Evolutionary conservation across 2,113 vertebrate genomes (phyloP), one percentile per base, ranked within the genome.

Genomic region (Anoplopoma fimbria): DNA sequence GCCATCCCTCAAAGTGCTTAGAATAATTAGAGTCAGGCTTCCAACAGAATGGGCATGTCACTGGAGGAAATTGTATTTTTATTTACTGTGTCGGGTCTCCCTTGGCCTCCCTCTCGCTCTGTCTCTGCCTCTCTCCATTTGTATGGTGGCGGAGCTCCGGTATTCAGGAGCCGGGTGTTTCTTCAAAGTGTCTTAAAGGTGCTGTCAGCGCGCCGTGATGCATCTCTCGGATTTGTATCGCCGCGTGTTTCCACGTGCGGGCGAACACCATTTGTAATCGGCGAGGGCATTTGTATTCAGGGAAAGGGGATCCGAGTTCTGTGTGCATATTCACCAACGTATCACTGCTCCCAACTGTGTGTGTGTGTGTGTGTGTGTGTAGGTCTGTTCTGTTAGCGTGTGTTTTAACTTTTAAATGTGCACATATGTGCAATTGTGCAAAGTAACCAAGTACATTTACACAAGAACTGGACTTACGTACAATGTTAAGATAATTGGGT

Each of bases 21-120:
- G 89, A 89, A 91, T 94, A 91, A 94, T 94, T 93, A 92, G 93
- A 92, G 84, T 88, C 64, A 89, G 93, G 90, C 87, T 90, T 81
- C 85, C 86, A 94, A 87, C 85, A 93, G 93, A 91, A 93, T 90
- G 93, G 84, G 91, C 88, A 92, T 90, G 93, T 94, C 95, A 87
- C 73, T 19, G 88, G 33, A 82, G 89, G 84, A 93, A 93, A 95
- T 93, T 91, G 83, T 93, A 79, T 90, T 93, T 93, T 95, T 94
- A 95, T 95, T 95, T 95, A 94, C 91, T 87, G 90, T 88, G 72
- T 92, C 83, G 90, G 88, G 87, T 90, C 91, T 92, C 85, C 81
- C 81, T 84, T 42, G 85, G 82, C 90, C 91, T 82, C 88, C 53
- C 88, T 49, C 86, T 79, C 84, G 75, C 89, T 90, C 93, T 64